Base-by-base conservation (phyloP, 2,797 vertebrate species). In the Leucoraja ocellata region DNA sequence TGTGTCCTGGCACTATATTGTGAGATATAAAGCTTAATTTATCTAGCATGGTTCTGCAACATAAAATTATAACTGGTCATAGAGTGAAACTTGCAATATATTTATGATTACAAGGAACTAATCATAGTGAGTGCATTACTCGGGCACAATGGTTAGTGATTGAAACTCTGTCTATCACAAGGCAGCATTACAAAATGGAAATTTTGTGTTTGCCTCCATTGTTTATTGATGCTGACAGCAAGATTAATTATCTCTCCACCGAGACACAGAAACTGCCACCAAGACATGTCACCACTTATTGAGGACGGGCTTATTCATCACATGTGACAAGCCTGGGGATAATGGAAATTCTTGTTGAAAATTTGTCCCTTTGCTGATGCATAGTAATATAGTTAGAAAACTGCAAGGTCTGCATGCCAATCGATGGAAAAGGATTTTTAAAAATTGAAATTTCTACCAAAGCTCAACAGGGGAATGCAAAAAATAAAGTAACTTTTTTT, bases 271-370 rank as follows among this genome's bases (percentile, higher is more conserved):
- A 95, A 93, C 94, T 93, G 95, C 94, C 94, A 94, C 93, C 94
- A 84, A 94, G 94, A 95, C 94, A 94, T 94, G 95, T 95, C 96
- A 93, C 94, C 95, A 94, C 94, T 96, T 94, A 95, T 93, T 0
- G 0, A 93, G 94, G 93, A 94, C 93, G 94, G 93, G 93, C 93
- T 95, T 95, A 95, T 95, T 95, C 94, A 95, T 95, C 95, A 94
- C 94, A 94, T 95, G 94, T 93, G 94, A 95, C 95, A 94, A 96
- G 95, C 93, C 93, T 83, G 94, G 93, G 94, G 95, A 94, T 94
- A 95, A 94, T 93, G 28, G 93, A 94, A 95, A 95, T 95, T 95
- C 95, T 95, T 94, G 83, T 93, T 95, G 93, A 94, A 94, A 93
- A 94, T 94, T 95, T 94, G 94, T 94, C 93, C 94, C 94, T 94